phyloP scores from a whole-genome alignment of 2,797 vertebrate genomes.

The Hippopotamyrus pictus region DNA sequence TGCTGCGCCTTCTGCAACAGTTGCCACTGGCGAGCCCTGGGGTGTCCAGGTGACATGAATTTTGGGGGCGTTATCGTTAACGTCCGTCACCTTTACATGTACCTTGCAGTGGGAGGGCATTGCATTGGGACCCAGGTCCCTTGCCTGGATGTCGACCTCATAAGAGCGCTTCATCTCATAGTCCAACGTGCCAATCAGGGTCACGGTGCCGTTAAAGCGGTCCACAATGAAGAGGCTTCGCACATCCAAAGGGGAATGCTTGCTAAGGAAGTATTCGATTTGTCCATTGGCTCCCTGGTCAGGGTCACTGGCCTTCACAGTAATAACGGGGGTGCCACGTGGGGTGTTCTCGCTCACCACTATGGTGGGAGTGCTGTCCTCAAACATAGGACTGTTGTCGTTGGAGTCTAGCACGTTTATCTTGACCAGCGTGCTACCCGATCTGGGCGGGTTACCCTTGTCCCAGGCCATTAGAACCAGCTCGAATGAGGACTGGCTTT shows the following conservation, averaged over 20 bases:
- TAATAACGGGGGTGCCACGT: constrained; percentile 72
- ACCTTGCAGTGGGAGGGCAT: constrained; percentile 84
- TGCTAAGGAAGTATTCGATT: constrained; percentile 81
- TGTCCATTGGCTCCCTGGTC: constrained; percentile 86
- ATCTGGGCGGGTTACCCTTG: constrained; percentile 75
- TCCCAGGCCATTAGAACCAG: constrained; percentile 75
- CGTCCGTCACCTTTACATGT: constrained; percentile 73
- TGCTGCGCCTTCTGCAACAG: constrained; percentile 71
- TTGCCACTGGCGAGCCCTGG: constrained; percentile 52
- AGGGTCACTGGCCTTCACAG: constrained; percentile 74
- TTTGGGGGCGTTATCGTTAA: constrained; percentile 78
- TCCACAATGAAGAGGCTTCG: constrained; percentile 71
- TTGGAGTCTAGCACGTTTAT: constrained; percentile 84
- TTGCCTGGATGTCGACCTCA: constrained; percentile 78
- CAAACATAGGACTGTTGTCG: constrained; percentile 83
- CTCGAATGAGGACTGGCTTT: constrained; percentile 70
- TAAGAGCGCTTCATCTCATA: constrained; percentile 70
- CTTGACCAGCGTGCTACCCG: constrained; percentile 73
- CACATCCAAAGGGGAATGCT: constrained; percentile 64
- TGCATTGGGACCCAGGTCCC: constrained; percentile 76
- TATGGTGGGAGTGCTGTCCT: constrained; percentile 64
- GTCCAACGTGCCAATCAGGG: constrained; percentile 68
- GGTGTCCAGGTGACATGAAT: constrained; percentile 75
- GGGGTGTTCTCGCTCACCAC: constrained; percentile 74
- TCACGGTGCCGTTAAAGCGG: constrained; percentile 64